Evolutionary conservation across 2,113 vertebrate genomes (phyloP).

Genomic region (Pituophis catenifer): DNA sequence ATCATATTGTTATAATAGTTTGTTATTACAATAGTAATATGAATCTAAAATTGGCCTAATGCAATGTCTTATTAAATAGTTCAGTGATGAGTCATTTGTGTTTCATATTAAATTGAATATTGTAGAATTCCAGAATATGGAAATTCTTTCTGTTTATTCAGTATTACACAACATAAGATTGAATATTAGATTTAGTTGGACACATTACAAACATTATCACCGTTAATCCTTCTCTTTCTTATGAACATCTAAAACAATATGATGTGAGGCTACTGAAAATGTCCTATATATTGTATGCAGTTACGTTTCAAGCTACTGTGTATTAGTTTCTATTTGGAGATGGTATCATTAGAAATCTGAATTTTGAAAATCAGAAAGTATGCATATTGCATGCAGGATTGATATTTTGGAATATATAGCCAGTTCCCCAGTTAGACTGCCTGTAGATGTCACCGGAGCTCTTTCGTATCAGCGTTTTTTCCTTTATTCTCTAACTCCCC

Average conservation of each 20-base stretch:
- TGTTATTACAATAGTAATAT: not conserved
- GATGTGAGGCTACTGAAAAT: not conserved
- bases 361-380: not conserved
- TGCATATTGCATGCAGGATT: conserved; percentile 1
- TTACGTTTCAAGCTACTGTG: not conserved
- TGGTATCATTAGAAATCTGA: not conserved
- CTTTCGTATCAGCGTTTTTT: conserved; percentile 43
- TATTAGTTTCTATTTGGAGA: not conserved
- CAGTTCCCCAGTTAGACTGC: not conserved
- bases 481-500: conserved; percentile 45
- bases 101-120: not conserved
- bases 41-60: not conserved
- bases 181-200: not conserved
- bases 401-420: conserved; percentile 24
- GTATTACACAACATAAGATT: not conserved
- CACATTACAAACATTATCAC: not conserved
- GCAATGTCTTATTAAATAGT: not conserved
- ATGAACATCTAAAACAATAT: not conserved
- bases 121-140: not conserved
- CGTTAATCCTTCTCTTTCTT: not conserved
- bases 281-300: not conserved
- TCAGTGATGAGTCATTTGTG: not conserved
- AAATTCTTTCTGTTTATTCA: not conserved
- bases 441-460: conserved; percentile 74
- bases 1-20: not conserved